Evolutionary conservation across 2,113 vertebrate species (phyloP).

Genomic region (Candoia aspera): DNA sequence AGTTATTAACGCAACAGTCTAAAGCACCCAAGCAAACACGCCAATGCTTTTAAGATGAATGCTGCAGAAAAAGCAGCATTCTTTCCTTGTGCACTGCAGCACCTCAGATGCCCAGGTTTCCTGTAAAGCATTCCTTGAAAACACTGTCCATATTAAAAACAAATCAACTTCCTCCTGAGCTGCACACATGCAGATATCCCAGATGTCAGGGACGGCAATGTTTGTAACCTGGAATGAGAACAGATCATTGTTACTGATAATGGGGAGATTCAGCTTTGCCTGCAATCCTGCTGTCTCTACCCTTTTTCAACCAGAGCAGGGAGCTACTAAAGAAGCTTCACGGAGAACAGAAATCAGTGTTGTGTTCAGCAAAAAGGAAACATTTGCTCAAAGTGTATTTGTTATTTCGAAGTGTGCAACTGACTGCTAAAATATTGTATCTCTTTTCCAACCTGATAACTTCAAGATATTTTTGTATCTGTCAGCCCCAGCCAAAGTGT

Average conservation of each 20-base stretch:
- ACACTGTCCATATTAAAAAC: slow-evolving; percentile 36
- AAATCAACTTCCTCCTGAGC: slow-evolving; percentile 14
- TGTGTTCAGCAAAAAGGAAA: not conserved
- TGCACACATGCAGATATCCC: not conserved
- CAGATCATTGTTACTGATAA: not conserved
- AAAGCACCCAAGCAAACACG: slow-evolving; percentile 56
- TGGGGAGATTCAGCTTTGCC: not conserved
- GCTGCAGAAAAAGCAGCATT: slow-evolving; percentile 47
- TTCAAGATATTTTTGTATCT: not conserved
- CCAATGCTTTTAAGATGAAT: slow-evolving; percentile 35
- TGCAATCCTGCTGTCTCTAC: not conserved
- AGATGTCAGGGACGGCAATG: not conserved
- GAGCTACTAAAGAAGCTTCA: not conserved
- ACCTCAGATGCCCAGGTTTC: slow-evolving; percentile 46
- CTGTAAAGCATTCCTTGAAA: slow-evolving; percentile 46
- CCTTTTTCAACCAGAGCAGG: not conserved
- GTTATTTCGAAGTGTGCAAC: not conserved
- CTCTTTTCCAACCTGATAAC: not conserved
- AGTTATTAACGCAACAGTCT: slow-evolving; percentile 34
- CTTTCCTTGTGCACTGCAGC: slow-evolving; percentile 46
- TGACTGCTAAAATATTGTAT: not conserved
- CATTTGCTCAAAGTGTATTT: not conserved
- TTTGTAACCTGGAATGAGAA: not conserved
- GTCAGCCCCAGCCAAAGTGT: not conserved
- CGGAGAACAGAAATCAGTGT: not conserved